These are phyloP conservation scores for Haplochromis vanheusdeni DNA, from an alignment of 2,113 vertebrate species.

Conservation along the genomic window DNA sequence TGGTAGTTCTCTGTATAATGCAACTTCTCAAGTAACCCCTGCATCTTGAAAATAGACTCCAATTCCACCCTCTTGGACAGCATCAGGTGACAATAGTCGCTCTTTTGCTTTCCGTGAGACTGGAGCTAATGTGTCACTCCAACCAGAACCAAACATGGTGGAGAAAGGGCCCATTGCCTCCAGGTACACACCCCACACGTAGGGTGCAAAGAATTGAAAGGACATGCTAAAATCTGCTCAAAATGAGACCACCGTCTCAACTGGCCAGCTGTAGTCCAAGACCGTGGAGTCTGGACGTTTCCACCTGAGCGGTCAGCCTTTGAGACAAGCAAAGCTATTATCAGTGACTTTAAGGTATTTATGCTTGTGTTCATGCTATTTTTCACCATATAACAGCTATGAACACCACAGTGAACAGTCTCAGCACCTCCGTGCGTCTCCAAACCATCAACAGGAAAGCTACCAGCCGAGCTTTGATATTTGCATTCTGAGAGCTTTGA, in stretches of 20 bases:
- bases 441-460: not conserved
- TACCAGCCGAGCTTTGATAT: constrained; percentile 44
- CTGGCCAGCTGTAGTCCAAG: not conserved
- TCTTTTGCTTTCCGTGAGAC: not conserved
- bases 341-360: not conserved
- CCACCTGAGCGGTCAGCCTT: not conserved
- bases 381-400: not conserved
- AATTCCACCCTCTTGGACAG: not conserved
- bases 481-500: constrained; percentile 1
- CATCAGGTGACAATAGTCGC: not conserved
- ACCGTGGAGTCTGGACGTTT: not conserved
- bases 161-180: not conserved
- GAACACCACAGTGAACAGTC: not conserved
- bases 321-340: not conserved
- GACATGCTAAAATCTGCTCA: not conserved
- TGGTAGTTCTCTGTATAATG: fast-evolving
- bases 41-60: not conserved
- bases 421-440: not conserved
- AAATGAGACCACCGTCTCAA: not conserved
- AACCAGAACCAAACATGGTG: not conserved
- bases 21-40: not conserved
- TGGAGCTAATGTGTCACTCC: not conserved
- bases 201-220: not conserved
- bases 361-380: not conserved
- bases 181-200: not conserved